A percentile compares a stretch with the other conserved stretches of the same genome.
phyloP scores from a whole-genome alignment of 2,888 invertebrate genomes.

The Oscheius sp. region DNA sequence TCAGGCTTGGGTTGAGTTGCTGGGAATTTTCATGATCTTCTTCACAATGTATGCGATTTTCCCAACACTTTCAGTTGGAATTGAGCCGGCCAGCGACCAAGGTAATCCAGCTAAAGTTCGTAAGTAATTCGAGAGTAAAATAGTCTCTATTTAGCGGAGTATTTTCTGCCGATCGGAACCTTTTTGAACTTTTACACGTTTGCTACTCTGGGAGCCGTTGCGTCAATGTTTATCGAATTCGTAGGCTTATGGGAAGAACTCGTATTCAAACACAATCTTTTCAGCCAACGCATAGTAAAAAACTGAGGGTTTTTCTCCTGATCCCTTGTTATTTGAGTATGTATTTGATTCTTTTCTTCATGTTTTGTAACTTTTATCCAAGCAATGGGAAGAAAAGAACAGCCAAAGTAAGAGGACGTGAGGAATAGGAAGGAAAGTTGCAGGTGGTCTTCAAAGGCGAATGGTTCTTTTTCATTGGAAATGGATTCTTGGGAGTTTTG shows the following conservation, averaged over 20 bases:
- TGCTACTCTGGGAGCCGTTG: slow-evolving; percentile 14
- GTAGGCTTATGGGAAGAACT: too few species aligned
- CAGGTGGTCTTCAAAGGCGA: slow-evolving; percentile 29
- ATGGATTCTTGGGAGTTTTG: slow-evolving; percentile 19
- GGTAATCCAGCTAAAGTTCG: slow-evolving; percentile 23
- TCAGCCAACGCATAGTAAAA: background rate
- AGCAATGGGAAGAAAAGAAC: slow-evolving; percentile 3
- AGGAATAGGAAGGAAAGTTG: background rate
- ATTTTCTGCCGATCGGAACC: slow-evolving; percentile 27
- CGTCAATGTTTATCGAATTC: slow-evolving; percentile 9
- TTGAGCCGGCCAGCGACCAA: slow-evolving; percentile 22
- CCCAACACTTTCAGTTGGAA: slow-evolving; percentile 28
- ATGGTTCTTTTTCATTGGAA: slow-evolving; percentile 31
- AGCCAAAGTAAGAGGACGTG: slow-evolving; percentile 18
- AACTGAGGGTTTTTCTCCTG: slow-evolving; percentile 8
- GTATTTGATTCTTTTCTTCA: slow-evolving; percentile 24
- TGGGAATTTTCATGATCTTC: slow-evolving; percentile 27
- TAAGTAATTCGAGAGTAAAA: background rate
- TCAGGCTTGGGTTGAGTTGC: slow-evolving; percentile 26
- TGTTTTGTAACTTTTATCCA: slow-evolving; percentile 30
- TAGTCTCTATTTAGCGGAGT: slow-evolving; percentile 13
- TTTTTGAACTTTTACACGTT: slow-evolving; percentile 29
- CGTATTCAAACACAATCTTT: too few species aligned
- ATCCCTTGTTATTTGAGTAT: slow-evolving; percentile 11
- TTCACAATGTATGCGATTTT: slow-evolving; percentile 29